Base-by-base conservation (phyloP, 2,797 vertebrate genomes). In the Girardinus metallicus region DNA sequence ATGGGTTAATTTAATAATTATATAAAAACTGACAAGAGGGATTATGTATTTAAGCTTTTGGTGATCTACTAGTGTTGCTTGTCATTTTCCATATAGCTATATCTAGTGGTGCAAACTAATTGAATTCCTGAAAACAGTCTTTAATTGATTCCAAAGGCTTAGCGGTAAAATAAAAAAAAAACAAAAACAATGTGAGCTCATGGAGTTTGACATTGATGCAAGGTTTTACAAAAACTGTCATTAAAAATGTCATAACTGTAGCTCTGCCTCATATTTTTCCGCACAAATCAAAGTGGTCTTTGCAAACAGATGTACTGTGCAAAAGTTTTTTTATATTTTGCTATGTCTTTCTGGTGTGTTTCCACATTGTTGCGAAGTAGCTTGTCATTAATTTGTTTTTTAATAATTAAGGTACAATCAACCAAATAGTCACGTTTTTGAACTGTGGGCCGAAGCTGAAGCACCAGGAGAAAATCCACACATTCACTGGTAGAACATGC, bases 211-310 rank as follows among this genome's bases (percentile, higher is more conserved):
- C 90, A 93, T 80, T 85, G 88, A 92, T 92, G 93, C 92, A 94
- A 94, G 86, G 89, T 93, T 95, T 94, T 93, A 92, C 91, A 93
- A 94, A 90, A 87, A 90, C 91, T 85, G 86, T 89, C 91, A 94
- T 94, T 92, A 93, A 93, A 93, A 91, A 94, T 91, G 87, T 92
- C 85, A 91, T 91, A 81, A 89, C 89, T 93, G 88, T 90, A 92
- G 34, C 76, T 83, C 79, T 85, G 87, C 62, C 71, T 92, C 78
- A 26, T 84, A 34, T 84, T 80, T 81, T 90, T 88, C 53, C 53
- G 70, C 77, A 0, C 43, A 43, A 2, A 26, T 68, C 60, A 64
- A 46, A 16, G 47, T 73, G 53, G 39, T 72, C 72, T 57, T 60
- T 36, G 15, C 10, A 36, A 36, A 36, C 66, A 43, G 13, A 15